Conservation (phyloP, 2,113 vertebrate genomes). For the Entomyzon cyanotis region DNA sequence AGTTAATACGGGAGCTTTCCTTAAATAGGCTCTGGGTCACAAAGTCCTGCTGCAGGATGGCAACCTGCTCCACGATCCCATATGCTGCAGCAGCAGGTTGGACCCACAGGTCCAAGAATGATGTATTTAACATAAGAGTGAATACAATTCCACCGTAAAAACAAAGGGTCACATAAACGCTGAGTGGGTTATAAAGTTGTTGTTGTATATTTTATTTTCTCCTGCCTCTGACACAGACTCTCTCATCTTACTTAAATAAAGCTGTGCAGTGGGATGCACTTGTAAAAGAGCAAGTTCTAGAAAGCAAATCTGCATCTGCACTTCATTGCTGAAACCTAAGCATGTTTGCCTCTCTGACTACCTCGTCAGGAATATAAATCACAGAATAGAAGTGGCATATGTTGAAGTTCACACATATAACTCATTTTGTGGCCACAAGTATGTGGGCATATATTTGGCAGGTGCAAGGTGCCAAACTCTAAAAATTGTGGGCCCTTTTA, state of each 20-base stretch:
- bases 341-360: background rate
- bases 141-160: background rate
- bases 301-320: background rate
- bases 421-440: background rate
- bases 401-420: background rate
- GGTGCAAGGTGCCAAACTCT: background rate
- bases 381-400: background rate
- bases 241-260: conserved; percentile 15
- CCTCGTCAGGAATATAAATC: background rate
- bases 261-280: background rate
- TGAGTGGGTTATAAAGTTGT: background rate
- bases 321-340: background rate
- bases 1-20: background rate
- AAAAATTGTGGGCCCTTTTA: background rate
- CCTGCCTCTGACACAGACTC: background rate
- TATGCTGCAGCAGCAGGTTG: accelerated
- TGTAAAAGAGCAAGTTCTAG: background rate
- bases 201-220: conserved; percentile 14
- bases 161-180: background rate
- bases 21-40: background rate
- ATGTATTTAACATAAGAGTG: background rate
- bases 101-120: background rate
- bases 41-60: background rate
- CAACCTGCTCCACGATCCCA: background rate
- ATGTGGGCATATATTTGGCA: background rate